A percentile compares a stretch with the other conserved stretches of the same genome.
phyloP scores from a whole-genome alignment of 2,888 invertebrate species.

The Adelognathus sp. region DNA sequence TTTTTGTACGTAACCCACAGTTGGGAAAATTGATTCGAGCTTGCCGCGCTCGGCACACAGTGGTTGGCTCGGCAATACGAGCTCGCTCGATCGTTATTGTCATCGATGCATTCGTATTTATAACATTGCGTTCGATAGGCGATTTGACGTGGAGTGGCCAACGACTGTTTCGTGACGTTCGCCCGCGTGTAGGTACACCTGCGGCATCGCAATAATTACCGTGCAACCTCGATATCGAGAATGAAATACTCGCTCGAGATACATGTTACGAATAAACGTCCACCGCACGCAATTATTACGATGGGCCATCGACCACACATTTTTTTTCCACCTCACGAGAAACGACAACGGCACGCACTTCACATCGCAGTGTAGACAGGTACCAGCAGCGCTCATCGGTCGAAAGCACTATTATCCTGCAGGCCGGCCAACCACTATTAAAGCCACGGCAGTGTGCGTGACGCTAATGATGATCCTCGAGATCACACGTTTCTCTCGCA shows the following conservation, averaged over 20 bases:
- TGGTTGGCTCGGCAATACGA: not conserved
- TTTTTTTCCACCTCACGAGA: not conserved
- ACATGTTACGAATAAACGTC: not conserved
- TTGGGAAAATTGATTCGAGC: not conserved
- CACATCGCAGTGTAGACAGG: too few relatives aligned
- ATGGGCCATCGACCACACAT: too few relatives aligned
- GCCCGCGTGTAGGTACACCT: not conserved
- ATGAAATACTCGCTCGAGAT: not conserved
- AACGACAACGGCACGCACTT: not conserved
- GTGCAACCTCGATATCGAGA: not conserved
- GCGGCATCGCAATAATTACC: not conserved
- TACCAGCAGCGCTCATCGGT: too few relatives aligned
- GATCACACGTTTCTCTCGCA: constrained; percentile 40
- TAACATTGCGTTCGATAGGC: not conserved
- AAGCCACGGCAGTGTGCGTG: constrained; percentile 57
- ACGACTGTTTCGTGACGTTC: not conserved
- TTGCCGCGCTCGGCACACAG: not conserved
- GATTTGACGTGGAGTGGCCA: not conserved
- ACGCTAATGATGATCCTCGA: constrained; percentile 65
- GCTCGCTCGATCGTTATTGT: not conserved
- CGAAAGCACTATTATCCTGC: not conserved
- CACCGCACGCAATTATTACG: not conserved
- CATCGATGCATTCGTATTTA: not conserved
- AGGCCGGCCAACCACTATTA: constrained; percentile 1
- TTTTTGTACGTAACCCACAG: not conserved